Conservation (phyloP, 2,888 invertebrate genomes). For the Polietes domitor region DNA sequence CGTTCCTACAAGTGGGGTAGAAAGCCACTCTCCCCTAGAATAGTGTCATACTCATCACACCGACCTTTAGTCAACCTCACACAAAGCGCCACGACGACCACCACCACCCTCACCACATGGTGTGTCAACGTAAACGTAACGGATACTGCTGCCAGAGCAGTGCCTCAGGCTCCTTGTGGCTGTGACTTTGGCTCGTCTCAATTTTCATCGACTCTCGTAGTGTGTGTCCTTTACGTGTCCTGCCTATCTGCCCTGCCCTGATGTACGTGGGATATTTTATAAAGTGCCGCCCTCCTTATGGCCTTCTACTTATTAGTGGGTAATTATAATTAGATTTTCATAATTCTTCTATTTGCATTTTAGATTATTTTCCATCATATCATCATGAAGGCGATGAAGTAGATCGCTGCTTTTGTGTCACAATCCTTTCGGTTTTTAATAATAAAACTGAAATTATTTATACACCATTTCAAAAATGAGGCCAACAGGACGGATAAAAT, state of each 20-base stretch:
- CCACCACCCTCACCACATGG: neutral
- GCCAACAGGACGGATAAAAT: too few species aligned
- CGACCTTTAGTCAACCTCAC: neutral
- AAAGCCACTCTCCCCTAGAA: conserved; percentile 1
- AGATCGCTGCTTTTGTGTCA: neutral
- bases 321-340: conserved; percentile 48
- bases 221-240: neutral
- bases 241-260: neutral
- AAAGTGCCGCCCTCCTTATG: conserved; percentile 20
- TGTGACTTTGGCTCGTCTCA: conserved; percentile 30
- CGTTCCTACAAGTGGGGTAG: conserved; percentile 21
- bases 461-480: conserved; percentile 1
- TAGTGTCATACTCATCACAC: neutral
- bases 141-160: neutral
- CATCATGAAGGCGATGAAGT: neutral
- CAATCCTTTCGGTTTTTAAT: neutral
- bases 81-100: neutral
- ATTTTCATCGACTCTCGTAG: conserved; percentile 12
- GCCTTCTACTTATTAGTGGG: conserved; percentile 52
- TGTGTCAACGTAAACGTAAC: neutral
- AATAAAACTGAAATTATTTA: neutral
- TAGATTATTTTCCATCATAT: neutral
- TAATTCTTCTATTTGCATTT: neutral
- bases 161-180: conserved; percentile 30
- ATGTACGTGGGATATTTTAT: conserved; percentile 8